A percentile compares a stretch with the other conserved stretches of the same genome.
Evolutionary conservation across 1,140 invertebrate genomes (phyloP).

Genomic region (Ips typographus): DNA sequence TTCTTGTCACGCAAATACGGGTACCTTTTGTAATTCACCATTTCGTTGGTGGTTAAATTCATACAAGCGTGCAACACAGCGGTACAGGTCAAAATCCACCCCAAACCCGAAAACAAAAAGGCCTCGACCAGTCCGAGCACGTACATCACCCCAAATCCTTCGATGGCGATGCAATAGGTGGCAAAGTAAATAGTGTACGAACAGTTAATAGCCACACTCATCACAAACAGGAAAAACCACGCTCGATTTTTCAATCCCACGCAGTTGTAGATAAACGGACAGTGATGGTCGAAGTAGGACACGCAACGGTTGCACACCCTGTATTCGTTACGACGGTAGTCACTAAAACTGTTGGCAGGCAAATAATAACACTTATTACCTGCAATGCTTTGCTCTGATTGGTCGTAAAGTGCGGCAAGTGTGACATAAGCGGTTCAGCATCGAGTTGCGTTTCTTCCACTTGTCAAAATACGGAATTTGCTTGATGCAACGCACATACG

Average conservation of each 20-base stretch:
- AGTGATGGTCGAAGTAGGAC: constrained; percentile 92
- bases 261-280: constrained; percentile 93
- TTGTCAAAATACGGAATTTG: constrained; percentile 88
- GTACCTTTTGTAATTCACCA: constrained; percentile 90
- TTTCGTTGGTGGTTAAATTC: constrained; percentile 93
- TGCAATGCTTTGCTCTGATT: constrained; percentile 82
- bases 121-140: constrained; percentile 79
- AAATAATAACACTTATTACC: constrained; percentile 58
- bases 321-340: constrained; percentile 44
- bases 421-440: constrained; percentile 84
- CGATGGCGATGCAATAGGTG: constrained; percentile 80
- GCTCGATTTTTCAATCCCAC: constrained; percentile 82
- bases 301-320: constrained; percentile 89
- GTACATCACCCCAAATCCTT: constrained; percentile 82
- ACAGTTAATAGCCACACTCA: constrained; percentile 83
- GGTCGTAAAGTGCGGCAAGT: constrained; percentile 81
- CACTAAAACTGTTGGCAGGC: constrained; percentile 46
- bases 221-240: constrained; percentile 90
- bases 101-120: constrained; percentile 77
- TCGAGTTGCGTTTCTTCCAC: constrained; percentile 83
- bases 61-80: constrained; percentile 85
- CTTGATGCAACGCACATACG: constrained; percentile 85
- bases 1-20: constrained; percentile 83
- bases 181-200: constrained; percentile 86
- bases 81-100: constrained; percentile 84